A percentile compares a stretch with the other conserved stretches of the same genome.
Evolutionary conservation across 2,797 vertebrate species (phyloP).

Genomic region (Pseudotriccus pelzelni): DNA sequence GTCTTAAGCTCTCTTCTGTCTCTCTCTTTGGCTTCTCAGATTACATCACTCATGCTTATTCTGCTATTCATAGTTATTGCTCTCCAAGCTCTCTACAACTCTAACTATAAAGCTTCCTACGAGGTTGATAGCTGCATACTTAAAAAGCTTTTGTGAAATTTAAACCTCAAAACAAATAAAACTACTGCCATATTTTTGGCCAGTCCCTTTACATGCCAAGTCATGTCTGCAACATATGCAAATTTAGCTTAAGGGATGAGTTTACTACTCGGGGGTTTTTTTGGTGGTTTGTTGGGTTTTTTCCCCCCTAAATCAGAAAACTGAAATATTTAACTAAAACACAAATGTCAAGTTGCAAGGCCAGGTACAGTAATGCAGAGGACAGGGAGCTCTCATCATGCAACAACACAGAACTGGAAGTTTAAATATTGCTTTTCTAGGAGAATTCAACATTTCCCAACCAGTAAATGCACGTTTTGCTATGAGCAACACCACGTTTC

Average conservation of each 20-base stretch:
- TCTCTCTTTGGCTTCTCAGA: not conserved
- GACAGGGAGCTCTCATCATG: not conserved
- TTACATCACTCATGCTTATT: conserved; percentile 20
- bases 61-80: not conserved
- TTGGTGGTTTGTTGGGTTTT: not conserved
- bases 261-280: not conserved
- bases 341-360: not conserved
- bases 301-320: not conserved
- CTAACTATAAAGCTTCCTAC: not conserved
- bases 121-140: not conserved
- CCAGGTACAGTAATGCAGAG: not conserved
- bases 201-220: conserved; percentile 11
- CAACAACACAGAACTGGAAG: not conserved
- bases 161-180: conserved; percentile 46
- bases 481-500: not conserved
- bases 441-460: not conserved
- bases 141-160: conserved; percentile 34
- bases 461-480: not conserved
- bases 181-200: not conserved
- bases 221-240: not conserved
- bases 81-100: conserved; percentile 13
- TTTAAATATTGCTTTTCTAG: not conserved
- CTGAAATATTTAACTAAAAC: not conserved
- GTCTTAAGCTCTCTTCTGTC: not conserved
- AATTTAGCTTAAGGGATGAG: not conserved